phyloP scores from a whole-genome alignment of 2,113 vertebrate genomes.

The Bolborhynchus lineola region DNA sequence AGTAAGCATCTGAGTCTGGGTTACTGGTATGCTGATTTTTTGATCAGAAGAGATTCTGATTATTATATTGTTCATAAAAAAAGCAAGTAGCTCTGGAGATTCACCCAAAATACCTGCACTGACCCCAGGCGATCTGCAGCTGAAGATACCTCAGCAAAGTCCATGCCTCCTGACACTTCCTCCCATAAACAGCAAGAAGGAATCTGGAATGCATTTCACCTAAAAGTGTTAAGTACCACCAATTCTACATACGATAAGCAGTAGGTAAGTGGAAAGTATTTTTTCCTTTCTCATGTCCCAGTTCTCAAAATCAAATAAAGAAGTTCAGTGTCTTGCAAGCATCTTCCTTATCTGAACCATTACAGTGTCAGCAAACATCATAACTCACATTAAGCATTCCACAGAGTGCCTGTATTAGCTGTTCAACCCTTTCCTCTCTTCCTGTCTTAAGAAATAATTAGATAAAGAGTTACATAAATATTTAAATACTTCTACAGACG shows the following conservation, averaged over 20 bases:
- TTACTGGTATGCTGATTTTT: not conserved
- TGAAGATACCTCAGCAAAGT: not conserved
- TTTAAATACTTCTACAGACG: conserved; percentile 22
- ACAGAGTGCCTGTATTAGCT: conserved; percentile 29
- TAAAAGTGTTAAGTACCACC: not conserved
- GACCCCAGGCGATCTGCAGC: not conserved
- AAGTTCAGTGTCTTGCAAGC: not conserved
- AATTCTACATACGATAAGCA: not conserved
- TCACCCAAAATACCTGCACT: not conserved
- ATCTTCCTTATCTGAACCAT: conserved; percentile 8
- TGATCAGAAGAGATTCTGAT: not conserved
- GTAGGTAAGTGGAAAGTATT: not conserved
- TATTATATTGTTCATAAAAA: not conserved
- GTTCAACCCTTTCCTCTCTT: not conserved
- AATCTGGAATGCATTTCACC: not conserved
- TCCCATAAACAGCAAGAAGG: not conserved
- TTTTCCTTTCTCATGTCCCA: not conserved
- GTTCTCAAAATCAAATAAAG: not conserved
- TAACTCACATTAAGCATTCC: conserved; percentile 22
- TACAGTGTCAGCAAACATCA: not conserved
- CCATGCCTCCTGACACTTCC: rapidly evolving
- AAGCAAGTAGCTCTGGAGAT: not conserved
- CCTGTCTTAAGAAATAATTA: conserved; percentile 44
- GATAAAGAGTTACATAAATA: conserved; percentile 50
- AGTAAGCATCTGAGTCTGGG: rapidly evolving